phyloP scores from a whole-genome alignment of 2,888 invertebrate genomes.

The Exephanes ischioxanthus region DNA sequence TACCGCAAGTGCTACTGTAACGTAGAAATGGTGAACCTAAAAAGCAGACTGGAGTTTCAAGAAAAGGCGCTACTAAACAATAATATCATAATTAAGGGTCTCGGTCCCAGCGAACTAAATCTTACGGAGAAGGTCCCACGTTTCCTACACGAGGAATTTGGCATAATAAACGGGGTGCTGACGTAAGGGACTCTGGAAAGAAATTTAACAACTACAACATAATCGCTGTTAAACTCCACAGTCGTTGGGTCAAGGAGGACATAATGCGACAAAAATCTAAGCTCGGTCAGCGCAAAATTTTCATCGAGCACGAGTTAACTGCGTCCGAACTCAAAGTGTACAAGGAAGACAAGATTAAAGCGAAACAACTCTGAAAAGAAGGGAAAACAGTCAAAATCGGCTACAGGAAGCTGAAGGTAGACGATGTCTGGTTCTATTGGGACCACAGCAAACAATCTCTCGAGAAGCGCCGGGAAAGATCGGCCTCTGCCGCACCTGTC shows the following conservation, averaged over 20 bases:
- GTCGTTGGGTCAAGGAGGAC: neutral
- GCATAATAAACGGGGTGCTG: neutral
- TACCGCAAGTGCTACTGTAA: neutral
- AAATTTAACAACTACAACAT: neutral
- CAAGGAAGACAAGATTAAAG: constrained; percentile 9
- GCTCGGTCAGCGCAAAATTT: constrained; percentile 27
- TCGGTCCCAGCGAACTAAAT: neutral
- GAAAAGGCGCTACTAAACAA: neutral
- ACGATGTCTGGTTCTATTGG: constrained; percentile 28
- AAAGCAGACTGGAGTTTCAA: constrained; percentile 6
- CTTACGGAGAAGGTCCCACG: neutral
- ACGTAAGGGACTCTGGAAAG: neutral
- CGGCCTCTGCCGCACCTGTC: neutral
- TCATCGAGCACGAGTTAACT: constrained; percentile 40
- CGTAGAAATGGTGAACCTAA: constrained; percentile 3
- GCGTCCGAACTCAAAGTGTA: constrained; percentile 8
- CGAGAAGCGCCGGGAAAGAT: neutral
- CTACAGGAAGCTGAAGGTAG: constrained; percentile 28
- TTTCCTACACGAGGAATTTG: neutral
- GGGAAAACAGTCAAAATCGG: constrained; percentile 17
- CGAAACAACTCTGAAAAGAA: constrained; percentile 4
- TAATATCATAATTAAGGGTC: constrained; percentile 1
- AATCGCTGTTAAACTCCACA: neutral
- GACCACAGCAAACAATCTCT: neutral
- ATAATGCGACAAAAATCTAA: constrained; percentile 24